Evolutionary conservation across 1,140 invertebrate genomes (phyloP).

Genomic region (Holcopasites calliopsidis): DNA sequence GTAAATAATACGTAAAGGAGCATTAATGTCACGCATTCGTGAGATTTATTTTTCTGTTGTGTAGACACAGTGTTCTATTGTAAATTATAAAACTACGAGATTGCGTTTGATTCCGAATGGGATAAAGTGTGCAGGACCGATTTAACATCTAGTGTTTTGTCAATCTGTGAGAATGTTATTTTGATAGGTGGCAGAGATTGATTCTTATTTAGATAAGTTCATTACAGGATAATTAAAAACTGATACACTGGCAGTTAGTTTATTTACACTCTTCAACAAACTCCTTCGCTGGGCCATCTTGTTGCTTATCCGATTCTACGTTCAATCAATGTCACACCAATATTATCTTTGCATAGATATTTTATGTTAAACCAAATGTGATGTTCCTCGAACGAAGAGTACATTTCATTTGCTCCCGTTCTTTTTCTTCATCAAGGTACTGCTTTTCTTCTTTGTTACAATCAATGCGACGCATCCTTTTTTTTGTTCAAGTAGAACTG

Average conservation of each 20-base stretch:
- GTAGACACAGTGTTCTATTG: conserved; percentile 48
- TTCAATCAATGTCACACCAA: conserved; percentile 3
- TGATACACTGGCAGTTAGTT: conserved; percentile 42
- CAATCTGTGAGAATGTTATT: conserved; percentile 61
- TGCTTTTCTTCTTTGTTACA: background rate
- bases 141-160: conserved; percentile 38
- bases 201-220: conserved; percentile 35
- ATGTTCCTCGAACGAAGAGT: background rate
- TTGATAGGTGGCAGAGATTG: conserved; percentile 35
- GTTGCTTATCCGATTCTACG: background rate
- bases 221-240: conserved; percentile 42
- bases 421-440: background rate
- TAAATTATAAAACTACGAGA: conserved; percentile 48
- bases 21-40: conserved; percentile 61
- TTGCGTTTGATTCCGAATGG: conserved; percentile 43
- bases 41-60: conserved; percentile 53
- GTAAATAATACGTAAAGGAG: conserved; percentile 57
- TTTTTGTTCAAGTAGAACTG: too few relatives aligned
- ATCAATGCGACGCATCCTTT: too few relatives aligned
- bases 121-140: conserved; percentile 29
- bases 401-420: background rate
- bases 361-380: too few relatives aligned
- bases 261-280: conserved; percentile 50
- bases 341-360: too few relatives aligned
- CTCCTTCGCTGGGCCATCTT: conserved; percentile 16